Evolutionary conservation across 1,140 invertebrate species (phyloP), one percentile per base, ranked within the genome.

Genomic region (Megalonaias nervosa): DNA sequence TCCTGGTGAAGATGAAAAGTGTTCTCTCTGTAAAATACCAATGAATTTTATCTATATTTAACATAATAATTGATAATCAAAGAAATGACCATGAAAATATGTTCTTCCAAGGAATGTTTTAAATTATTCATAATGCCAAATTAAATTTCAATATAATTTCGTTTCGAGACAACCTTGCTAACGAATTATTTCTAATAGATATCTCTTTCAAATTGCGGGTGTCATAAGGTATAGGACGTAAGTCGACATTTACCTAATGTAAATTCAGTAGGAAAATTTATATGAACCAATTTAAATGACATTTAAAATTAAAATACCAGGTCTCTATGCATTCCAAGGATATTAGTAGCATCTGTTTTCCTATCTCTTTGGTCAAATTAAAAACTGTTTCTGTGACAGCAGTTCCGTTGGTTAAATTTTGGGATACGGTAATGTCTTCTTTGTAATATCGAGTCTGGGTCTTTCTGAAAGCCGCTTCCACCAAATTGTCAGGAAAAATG

Each of bases 331-430:
- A 81, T 79, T 72, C 96, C 96, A 73, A 97, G 89, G 0, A 96
- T 96, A 86, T 97, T 97, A 2, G 96, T 96, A 6, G 96, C 96
- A 69, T 94, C 94, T 83, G 96, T 93, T 86, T 81, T 6, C 83
- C 82, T 59, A 84, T 72, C 66, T 64, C 80, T 72, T 82, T 80
- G 12, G 76, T 72, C 19, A 84, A 68, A 2, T 70, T 58, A n/a
- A 78, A 69, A 6, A 75, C 57, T 14, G 56, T 70, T 66, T 78
- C 75, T 48, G 38, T 6, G 31, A 60, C 56, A 21, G 73, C 26
- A n/a, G 61, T 71, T 55, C 58, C 59, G 73, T 77, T 61, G 9
- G 64, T 74, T 17, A 48, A 48, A 60, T 48, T 48, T 48, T 48
- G 38, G 6, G 38, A 0, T 48, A 48, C 38, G 38, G 38, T 48